Conservation (phyloP, 2,888 invertebrate species). For the Sycophila texana region DNA sequence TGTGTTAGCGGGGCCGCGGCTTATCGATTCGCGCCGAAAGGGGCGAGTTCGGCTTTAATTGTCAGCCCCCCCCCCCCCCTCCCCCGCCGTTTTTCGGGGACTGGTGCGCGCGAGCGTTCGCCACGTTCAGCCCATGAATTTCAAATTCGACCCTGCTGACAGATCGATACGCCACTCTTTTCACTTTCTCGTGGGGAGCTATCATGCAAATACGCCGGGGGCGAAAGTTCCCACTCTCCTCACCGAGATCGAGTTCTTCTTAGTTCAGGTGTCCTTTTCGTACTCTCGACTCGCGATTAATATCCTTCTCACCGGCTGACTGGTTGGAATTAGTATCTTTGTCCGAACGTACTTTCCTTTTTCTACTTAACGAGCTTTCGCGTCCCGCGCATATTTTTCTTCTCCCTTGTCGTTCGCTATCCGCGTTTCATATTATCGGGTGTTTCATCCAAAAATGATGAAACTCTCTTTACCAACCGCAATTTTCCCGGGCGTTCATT, state of each 20-base stretch:
- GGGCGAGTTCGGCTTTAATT: neutral
- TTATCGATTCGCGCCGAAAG: neutral
- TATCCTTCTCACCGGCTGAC: too few species aligned
- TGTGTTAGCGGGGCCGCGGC: constrained; percentile 1
- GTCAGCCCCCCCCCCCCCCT: neutral
- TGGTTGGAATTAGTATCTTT: too few species aligned
- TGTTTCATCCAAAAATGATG: too few species aligned
- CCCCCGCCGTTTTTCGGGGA: neutral
- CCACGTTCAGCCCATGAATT: constrained; percentile 25
- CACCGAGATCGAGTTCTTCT: neutral
- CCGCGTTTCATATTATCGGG: too few species aligned
- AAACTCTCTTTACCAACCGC: too few species aligned
- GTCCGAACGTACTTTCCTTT: too few species aligned
- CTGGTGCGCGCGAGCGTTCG: neutral
- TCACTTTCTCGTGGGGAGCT: neutral
- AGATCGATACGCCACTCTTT: neutral
- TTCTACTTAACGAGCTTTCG: too few species aligned
- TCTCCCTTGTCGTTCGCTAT: too few species aligned
- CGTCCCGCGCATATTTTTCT: too few species aligned
- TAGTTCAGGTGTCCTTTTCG: neutral
- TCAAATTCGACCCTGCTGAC: constrained; percentile 17
- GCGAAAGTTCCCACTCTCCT: neutral
- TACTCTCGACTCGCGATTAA: too few species aligned
- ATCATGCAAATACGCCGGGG: neutral
- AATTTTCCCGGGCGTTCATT: too few species aligned